phyloP scores from a whole-genome alignment of 2,888 invertebrate species.

The Falcaria lacertinaria region DNA sequence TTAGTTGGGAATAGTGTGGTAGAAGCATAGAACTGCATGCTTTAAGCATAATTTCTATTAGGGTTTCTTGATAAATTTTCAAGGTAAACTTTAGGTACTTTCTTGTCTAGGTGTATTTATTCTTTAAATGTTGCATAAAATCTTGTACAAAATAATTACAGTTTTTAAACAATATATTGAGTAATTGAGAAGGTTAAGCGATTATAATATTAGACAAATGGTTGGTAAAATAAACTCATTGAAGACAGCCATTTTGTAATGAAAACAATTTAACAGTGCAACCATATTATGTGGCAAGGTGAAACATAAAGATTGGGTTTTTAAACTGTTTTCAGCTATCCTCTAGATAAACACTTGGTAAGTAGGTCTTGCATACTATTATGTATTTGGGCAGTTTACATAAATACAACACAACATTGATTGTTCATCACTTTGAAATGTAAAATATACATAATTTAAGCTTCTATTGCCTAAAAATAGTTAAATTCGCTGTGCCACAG shows the following conservation, averaged over 20 bases:
- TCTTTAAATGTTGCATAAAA: too few species aligned
- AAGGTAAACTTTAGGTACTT: too few species aligned
- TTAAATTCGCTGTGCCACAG: slow-evolving; percentile 20
- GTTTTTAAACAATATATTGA: background rate
- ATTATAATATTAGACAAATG: background rate
- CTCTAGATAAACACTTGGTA: slow-evolving; percentile 17
- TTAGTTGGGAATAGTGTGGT: too few species aligned
- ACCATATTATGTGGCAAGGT: background rate
- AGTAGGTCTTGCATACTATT: slow-evolving; percentile 28
- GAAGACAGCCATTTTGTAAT: background rate
- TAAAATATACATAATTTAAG: slow-evolving; percentile 7
- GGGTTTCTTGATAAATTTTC: too few species aligned
- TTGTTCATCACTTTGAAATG: slow-evolving; percentile 7
- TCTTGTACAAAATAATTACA: background rate
- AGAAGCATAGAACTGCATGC: too few species aligned
- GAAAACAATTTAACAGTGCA: background rate
- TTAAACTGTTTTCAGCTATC: slow-evolving; percentile 8
- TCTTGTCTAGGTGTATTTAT: too few species aligned
- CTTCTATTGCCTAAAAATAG: slow-evolving; percentile 14
- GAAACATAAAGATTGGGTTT: slow-evolving; percentile 5
- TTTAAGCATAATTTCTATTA: too few species aligned
- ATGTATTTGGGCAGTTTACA: slow-evolving; percentile 13
- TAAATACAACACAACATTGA: slow-evolving; percentile 13
- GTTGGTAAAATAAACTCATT: background rate
- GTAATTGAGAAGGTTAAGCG: background rate